Base-by-base conservation (phyloP, 2,888 invertebrate genomes). In the Ceraclea dissimilis region DNA sequence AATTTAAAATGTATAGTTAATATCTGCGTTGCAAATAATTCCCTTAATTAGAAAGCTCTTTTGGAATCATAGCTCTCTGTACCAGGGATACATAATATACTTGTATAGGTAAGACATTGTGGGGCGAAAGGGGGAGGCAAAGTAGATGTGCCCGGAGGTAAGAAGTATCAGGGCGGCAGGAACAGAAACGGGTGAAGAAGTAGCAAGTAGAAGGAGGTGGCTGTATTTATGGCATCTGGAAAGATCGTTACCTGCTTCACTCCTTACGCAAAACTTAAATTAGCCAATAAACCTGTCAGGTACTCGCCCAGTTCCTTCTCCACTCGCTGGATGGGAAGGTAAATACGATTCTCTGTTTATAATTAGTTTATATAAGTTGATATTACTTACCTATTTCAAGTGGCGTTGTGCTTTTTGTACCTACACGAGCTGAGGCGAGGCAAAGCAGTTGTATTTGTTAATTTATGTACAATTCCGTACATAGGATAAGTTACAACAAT, bases 281-380 rank as follows among this genome's bases (percentile, higher is more conserved):
- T 76, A 77, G 76, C 74, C 72, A 72, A 76, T 76, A 77, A 77
- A 77, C 72, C 75, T 76, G 75, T 74, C 76, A 67, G 59, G 58
- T 52, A 50, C 55, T 52, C 55, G 57, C 53, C 58, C 62, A 44
- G 56, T 55, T 52, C 58, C 52, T n/a, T 52, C 54, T 52, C 55
- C 26, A 26, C 26, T 26, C 26, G 4, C 26, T 26, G 5, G 5
- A 26, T 26, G 26, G 4, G 54, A 56, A 61, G 61, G 59, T 59
- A 59, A 59, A 56, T 67, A 68, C 68, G 66, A 66, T 68, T 69
- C 65, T 69, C 71, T 70, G 67, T 70, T 71, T 73, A 74, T 74
- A 73, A 73, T 74, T 71, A 70, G 70, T 61, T 61, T 58, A 57
- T 60, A 60, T 57, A 61, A 61, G 59, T 59, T 61, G 58, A 58